A percentile compares a stretch with the other conserved stretches of the same genome.
These are phyloP conservation scores for Parapsyche elsis DNA, from an alignment of 1,140 invertebrate species.

Conservation along the genomic window DNA sequence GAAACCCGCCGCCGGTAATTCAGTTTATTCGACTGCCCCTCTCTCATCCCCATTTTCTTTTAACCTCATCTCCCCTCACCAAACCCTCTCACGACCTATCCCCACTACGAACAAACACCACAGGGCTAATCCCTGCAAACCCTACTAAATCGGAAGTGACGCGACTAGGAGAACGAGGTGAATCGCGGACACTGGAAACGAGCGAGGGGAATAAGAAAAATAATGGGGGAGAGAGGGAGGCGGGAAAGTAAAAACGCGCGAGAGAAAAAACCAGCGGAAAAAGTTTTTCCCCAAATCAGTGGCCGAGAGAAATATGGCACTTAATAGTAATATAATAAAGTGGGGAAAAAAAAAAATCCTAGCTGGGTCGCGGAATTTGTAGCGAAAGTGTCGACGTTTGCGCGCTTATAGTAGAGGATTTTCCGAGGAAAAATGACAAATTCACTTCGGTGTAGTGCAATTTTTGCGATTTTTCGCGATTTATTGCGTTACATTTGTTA, in stretches of 20 bases:
- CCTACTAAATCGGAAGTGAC: neutral
- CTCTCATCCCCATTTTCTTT: neutral
- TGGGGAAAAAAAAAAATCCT: neutral
- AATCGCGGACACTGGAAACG: neutral
- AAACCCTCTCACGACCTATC: neutral
- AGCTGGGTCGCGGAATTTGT: neutral
- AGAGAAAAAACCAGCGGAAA: no score
- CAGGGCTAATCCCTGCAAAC: neutral
- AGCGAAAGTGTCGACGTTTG: neutral
- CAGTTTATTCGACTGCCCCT: neutral
- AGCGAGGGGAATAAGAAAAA: neutral
- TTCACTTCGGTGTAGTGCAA: neutral
- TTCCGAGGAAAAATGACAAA: neutral
- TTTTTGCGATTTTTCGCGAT: neutral
- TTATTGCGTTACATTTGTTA: neutral
- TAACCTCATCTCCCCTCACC: neutral
- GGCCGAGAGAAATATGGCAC: neutral
- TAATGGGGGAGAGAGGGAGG: neutral
- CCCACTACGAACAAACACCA: neutral
- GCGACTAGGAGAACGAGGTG: neutral
- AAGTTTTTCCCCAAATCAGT: neutral
- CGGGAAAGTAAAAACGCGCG: no score
- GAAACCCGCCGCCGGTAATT: slow-evolving; percentile 1
- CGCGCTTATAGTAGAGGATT: neutral
- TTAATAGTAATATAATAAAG: slow-evolving; percentile 31